phyloP scores from a whole-genome alignment of 53 echinoderm and acorn worm genomes.

The Paracentrotus lividus region DNA sequence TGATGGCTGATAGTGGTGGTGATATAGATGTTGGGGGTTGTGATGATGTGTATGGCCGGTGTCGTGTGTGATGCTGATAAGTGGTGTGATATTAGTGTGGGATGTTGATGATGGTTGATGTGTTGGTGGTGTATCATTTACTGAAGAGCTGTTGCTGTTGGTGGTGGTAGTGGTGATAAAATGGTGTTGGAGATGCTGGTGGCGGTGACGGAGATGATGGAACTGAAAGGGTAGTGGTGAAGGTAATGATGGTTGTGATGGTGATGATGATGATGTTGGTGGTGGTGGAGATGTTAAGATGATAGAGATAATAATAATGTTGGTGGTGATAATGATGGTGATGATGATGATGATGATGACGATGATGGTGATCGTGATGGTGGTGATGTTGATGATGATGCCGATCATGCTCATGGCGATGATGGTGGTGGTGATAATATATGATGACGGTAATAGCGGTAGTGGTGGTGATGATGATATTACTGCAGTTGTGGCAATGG shows the following conservation, averaged over 20 bases:
- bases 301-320: neutral
- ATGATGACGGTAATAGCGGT: neutral
- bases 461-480: neutral
- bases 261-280: neutral
- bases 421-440: neutral
- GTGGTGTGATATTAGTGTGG: neutral
- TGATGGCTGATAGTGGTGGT: too few species aligned
- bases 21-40: too few species aligned
- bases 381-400: neutral
- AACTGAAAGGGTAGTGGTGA: too few species aligned
- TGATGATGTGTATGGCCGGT: too few species aligned
- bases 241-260: neutral
- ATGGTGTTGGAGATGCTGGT: too few species aligned
- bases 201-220: too few species aligned
- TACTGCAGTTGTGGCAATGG: neutral
- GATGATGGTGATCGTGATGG: neutral
- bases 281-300: too few species aligned
- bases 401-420: neutral
- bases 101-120: too few species aligned
- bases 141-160: neutral
- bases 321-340: neutral
- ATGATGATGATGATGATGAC: neutral
- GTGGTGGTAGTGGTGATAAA: too few species aligned
- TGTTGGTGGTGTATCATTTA: neutral
- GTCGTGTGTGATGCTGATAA: neutral